Base-by-base conservation (phyloP, 64 coral and sea anemone species). In the Pocillopora damicornis region DNA sequence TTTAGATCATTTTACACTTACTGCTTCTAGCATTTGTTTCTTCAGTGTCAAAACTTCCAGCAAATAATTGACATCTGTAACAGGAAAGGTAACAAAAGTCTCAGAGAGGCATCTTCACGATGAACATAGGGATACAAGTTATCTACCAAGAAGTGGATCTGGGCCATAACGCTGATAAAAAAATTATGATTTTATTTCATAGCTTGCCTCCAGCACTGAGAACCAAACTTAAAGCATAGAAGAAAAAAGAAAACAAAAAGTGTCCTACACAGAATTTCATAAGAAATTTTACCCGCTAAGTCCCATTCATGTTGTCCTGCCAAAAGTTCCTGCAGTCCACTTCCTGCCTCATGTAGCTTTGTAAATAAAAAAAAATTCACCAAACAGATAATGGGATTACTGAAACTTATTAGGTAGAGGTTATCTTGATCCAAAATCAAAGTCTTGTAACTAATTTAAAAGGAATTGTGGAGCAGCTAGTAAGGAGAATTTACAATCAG, bases 11-110 rank as follows among this genome's bases (percentile, higher is more conserved):
- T 15, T 58, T 1, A 7, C 79, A 94, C 96, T 95, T 98, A 98
- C 96, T 59, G 93, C 96, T 95, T 98, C 93, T 9, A 98, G 76
- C 61, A 89, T 90, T 71, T 98, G 93, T 88, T 98, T 98, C 78
- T 94, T 95, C 72, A 92, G 90, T 59, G 86, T 95, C 75, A 98
- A 88, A 66, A 98, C 82, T 73, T 95, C 88, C 62, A 98, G 75
- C 74, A 98, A 85, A 66, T 92, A 98, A 88, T 98, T 94, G 30
- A 98, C 86, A 95, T 98, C 96, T 98, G 78, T 10, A 87, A 56
- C 9, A 57, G 73, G 56, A 66, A 81, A 56, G 76, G 22, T n/a
- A 63, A 57, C 12, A 60, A 13, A 84, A 59, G 45, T 45, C 12
- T 74, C 74, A 20, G 11, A 74, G 38, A 72, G n/a, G 35, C 10